Evolutionary conservation across 2,797 vertebrate species (phyloP).

Genomic region (Nyctibius grandis): DNA sequence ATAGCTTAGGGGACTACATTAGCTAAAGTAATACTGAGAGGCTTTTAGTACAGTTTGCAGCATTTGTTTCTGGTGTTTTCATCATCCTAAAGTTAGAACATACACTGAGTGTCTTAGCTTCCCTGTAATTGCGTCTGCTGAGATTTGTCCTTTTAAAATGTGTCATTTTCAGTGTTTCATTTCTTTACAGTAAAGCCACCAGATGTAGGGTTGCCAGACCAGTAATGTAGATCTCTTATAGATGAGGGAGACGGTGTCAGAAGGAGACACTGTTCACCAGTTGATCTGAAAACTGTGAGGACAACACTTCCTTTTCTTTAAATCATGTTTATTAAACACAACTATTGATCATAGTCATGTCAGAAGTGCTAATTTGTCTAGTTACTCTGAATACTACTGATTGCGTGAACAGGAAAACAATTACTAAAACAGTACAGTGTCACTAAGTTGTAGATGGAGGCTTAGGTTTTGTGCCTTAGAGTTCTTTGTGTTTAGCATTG

Average conservation of each 20-base stretch:
- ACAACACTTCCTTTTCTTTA: not conserved
- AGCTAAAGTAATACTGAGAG: not conserved
- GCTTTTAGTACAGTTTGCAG: not conserved
- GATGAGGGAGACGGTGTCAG: not conserved
- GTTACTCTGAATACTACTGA: not conserved
- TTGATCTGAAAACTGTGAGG: not conserved
- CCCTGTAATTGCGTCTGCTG: not conserved
- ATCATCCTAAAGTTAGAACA: not conserved
- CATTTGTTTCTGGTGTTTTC: not conserved
- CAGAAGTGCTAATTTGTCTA: not conserved
- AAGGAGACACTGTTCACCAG: not conserved
- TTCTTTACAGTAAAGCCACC: not conserved
- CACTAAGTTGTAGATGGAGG: not conserved
- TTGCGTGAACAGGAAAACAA: not conserved
- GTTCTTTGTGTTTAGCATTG: not conserved
- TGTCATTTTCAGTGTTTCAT: not conserved
- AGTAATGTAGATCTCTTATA: not conserved
- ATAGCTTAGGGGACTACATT: not conserved
- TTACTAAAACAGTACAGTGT: not conserved
- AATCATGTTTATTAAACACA: not conserved
- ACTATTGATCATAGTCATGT: not conserved
- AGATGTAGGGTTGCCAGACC: not conserved
- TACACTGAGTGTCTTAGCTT: not conserved
- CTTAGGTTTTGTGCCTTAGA: not conserved
- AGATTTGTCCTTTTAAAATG: not conserved